phyloP scores from a whole-genome alignment of 2,797 vertebrate species.

The Squalus acanthias region DNA sequence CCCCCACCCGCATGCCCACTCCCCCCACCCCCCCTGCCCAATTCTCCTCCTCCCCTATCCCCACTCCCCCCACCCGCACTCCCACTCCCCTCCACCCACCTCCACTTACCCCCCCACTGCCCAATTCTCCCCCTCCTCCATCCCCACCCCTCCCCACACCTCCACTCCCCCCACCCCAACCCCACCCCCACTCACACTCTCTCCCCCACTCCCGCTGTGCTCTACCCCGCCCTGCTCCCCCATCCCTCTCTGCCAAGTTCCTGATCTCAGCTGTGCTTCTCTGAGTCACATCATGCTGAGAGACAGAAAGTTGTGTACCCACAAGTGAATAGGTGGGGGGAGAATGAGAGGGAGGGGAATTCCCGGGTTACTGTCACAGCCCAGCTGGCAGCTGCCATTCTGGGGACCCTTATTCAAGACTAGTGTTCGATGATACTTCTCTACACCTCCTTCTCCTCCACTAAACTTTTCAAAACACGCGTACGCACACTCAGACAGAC shows the following conservation, averaged over 20 bases:
- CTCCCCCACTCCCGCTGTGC: conserved; percentile 1
- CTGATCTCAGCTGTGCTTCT: background rate
- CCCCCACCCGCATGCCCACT: too few relatives aligned
- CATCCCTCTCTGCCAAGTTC: background rate
- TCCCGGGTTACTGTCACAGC: background rate
- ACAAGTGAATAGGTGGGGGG: background rate
- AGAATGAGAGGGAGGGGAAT: background rate
- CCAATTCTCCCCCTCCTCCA: too few relatives aligned
- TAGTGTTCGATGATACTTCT: background rate
- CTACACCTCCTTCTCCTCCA: background rate
- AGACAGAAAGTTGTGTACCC: background rate
- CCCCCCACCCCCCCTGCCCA: too few relatives aligned
- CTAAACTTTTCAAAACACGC: background rate
- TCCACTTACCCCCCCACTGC: too few relatives aligned
- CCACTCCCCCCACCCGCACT: too few relatives aligned
- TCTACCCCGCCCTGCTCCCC: background rate
- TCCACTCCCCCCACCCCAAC: too few relatives aligned
- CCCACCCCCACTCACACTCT: background rate
- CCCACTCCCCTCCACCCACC: too few relatives aligned
- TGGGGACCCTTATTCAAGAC: background rate
- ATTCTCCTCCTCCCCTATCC: too few relatives aligned
- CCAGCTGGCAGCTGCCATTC: background rate
- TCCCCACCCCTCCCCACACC: too few relatives aligned
- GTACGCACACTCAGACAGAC: too few relatives aligned
- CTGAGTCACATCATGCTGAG: background rate